These are phyloP conservation scores for Oxyura jamaicensis DNA, from an alignment of 2,113 vertebrate genomes.

Conservation along the genomic window DNA sequence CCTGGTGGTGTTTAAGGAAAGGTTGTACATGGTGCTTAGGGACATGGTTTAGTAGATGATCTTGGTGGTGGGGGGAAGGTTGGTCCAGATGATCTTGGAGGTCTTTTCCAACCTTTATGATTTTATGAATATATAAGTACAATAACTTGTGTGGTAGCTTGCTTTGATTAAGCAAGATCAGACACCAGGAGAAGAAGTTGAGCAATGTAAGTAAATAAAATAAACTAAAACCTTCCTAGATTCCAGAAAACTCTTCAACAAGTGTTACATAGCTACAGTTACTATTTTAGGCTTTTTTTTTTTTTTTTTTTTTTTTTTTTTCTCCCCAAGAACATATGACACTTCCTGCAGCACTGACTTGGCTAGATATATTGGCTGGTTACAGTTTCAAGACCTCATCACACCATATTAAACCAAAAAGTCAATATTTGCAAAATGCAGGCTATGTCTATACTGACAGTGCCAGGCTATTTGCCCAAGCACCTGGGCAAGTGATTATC, in stretches of 20 bases:
- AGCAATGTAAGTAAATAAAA: neutral
- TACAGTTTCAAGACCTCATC: neutral
- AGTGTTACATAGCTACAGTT: neutral
- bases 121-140: neutral
- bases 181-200: neutral
- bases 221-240: neutral
- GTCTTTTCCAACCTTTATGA: too few species aligned
- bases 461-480: neutral
- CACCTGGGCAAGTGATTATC: neutral
- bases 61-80: too few species aligned
- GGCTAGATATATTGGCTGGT: neutral
- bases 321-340: neutral
- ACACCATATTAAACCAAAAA: neutral
- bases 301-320: neutral
- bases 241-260: neutral
- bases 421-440: neutral
- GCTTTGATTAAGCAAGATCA: neutral
- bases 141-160: neutral
- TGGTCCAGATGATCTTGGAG: too few species aligned
- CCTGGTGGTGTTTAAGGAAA: too few species aligned
- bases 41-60: too few species aligned
- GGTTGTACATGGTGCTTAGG: too few species aligned
- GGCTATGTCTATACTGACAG: neutral
- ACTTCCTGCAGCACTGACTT: neutral
- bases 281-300: too few species aligned